These are phyloP conservation scores for Agrilus planipennis DNA, from an alignment of 1,140 invertebrate species.

Conservation along the genomic window DNA sequence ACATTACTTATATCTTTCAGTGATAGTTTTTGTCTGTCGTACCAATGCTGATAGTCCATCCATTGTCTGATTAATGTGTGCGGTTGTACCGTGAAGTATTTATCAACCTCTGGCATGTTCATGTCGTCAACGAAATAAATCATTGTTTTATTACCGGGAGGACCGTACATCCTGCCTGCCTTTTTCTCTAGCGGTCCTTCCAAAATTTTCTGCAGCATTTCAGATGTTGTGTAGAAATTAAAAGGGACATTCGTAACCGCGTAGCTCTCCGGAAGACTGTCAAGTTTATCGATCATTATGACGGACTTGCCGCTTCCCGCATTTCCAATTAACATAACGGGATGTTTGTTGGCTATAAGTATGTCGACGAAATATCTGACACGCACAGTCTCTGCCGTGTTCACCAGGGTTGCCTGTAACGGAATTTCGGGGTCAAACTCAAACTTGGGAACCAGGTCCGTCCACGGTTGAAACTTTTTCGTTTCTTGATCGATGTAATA, in stretches of 20 bases:
- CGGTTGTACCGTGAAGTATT: slow-evolving; percentile 89
- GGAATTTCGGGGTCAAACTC: slow-evolving; percentile 78
- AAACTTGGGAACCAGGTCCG: slow-evolving; percentile 61
- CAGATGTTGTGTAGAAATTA: slow-evolving; percentile 92
- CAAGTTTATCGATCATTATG: slow-evolving; percentile 73
- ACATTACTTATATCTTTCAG: slow-evolving; percentile 90
- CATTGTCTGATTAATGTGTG: slow-evolving; percentile 90
- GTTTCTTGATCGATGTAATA: slow-evolving; percentile 79
- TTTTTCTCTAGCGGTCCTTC: slow-evolving; percentile 93
- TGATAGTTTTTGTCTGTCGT: slow-evolving; percentile 72
- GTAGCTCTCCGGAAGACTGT: slow-evolving; percentile 60
- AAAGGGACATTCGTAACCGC: slow-evolving; percentile 82
- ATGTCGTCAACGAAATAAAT: slow-evolving; percentile 95
- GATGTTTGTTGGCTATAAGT: slow-evolving; percentile 65
- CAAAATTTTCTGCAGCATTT: slow-evolving; percentile 84
- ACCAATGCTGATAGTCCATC: slow-evolving; percentile 92
- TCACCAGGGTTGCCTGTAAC: slow-evolving; percentile 62
- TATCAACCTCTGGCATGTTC: slow-evolving; percentile 95
- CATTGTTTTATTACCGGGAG: slow-evolving; percentile 79
- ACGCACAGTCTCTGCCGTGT: slow-evolving; percentile 80
- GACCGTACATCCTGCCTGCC: slow-evolving; percentile 84
- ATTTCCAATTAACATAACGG: slow-evolving; percentile 82
- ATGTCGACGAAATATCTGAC: slow-evolving; percentile 84
- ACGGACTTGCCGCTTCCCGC: slow-evolving; percentile 84
- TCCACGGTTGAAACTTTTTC: slow-evolving; percentile 80